Evolutionary conservation across 2,888 invertebrate species (phyloP).

Genomic region (Aphodius sticticus): DNA sequence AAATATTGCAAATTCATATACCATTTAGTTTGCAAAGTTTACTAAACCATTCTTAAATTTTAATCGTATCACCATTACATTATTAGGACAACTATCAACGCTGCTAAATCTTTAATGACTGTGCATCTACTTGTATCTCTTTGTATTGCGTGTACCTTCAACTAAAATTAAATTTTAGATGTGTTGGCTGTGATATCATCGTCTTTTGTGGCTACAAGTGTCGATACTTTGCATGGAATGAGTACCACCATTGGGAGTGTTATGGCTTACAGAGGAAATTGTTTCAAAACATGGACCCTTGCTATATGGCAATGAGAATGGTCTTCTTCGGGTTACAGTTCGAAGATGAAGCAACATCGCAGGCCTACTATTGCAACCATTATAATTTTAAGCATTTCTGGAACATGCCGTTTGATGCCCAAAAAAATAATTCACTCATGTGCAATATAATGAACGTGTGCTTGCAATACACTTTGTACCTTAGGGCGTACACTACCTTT

Average conservation of each 20-base stretch:
- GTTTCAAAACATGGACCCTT: slow-evolving; percentile 43
- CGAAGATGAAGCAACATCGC: slow-evolving; percentile 39
- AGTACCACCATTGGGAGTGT: slow-evolving; percentile 48
- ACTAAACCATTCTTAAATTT: too few relatives aligned
- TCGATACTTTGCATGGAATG: slow-evolving; percentile 38
- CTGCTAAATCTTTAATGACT: too few relatives aligned
- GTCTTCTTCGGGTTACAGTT: slow-evolving; percentile 45
- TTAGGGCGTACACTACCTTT: slow-evolving; percentile 43
- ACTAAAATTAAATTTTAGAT: slow-evolving; percentile 37
- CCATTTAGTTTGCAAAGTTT: too few relatives aligned
- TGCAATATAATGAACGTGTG: not conserved
- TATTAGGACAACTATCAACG: too few relatives aligned
- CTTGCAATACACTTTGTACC: slow-evolving; percentile 46
- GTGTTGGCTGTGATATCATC: slow-evolving; percentile 45
- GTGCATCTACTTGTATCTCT: not conserved
- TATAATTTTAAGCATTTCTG: slow-evolving; percentile 41
- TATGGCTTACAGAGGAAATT: slow-evolving; percentile 48
- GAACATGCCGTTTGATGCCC: slow-evolving; percentile 42
- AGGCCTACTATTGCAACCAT: slow-evolving; percentile 27
- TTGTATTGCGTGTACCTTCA: too few relatives aligned
- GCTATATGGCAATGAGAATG: slow-evolving; percentile 47
- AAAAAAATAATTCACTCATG: not conserved
- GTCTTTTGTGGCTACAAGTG: slow-evolving; percentile 46
- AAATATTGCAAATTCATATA: too few relatives aligned
- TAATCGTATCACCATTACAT: too few relatives aligned